Conservation (phyloP, 2,797 vertebrate genomes). For the Prionace glauca region DNA sequence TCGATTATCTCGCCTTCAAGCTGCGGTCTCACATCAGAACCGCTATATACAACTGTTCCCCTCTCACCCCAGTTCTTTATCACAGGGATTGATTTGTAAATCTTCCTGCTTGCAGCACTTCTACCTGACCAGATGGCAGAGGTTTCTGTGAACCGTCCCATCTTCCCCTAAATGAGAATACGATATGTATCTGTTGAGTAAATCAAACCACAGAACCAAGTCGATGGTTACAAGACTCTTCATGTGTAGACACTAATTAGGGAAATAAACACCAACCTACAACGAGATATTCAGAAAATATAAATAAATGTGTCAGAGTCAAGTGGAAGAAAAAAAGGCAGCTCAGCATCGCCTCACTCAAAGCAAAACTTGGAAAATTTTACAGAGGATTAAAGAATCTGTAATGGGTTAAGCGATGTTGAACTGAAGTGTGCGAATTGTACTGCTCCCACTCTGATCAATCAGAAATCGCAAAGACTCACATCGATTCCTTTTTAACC, state of each 20-base stretch:
- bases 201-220: background rate
- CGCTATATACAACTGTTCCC: background rate
- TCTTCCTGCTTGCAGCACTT: background rate
- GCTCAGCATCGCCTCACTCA: background rate
- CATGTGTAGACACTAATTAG: background rate
- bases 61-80: background rate
- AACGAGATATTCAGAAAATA: background rate
- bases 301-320: background rate
- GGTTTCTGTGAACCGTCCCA: background rate
- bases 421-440: background rate
- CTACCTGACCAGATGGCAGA: background rate
- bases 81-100: background rate
- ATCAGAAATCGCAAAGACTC: background rate
- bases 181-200: background rate
- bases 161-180: background rate
- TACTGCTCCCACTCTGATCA: background rate
- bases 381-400: background rate
- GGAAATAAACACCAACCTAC: too few species aligned
- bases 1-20: background rate
- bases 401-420: background rate
- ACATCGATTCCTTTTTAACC: background rate
- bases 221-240: too few species aligned
- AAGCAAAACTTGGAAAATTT: background rate
- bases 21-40: background rate
- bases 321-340: background rate